Percentiles rank a stretch among this genome's conserved stretches.
Conservation (phyloP, 2,888 invertebrate genomes). For the Philonicus albiceps region DNA sequence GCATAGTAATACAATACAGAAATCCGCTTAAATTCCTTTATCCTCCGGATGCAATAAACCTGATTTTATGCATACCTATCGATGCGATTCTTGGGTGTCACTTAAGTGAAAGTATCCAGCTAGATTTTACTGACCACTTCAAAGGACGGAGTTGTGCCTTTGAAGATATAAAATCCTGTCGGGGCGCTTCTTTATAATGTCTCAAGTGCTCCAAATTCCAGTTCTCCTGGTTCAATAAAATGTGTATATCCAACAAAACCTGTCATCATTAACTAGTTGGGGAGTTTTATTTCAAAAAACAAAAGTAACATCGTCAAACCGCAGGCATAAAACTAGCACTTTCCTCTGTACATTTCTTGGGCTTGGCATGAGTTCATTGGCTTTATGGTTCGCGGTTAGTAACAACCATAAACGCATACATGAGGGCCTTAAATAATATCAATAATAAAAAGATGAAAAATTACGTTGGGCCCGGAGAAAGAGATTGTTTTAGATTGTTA, state of each 20-base stretch:
- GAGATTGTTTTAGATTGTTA: not conserved
- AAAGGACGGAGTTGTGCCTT: not conserved
- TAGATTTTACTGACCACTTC: not conserved
- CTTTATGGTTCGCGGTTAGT: not conserved
- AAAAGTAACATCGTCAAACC: not conserved
- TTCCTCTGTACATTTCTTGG: not conserved
- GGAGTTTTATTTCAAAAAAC: not conserved
- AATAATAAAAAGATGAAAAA: not conserved
- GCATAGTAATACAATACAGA: not conserved
- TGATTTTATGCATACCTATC: not conserved
- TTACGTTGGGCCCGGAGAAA: not conserved
- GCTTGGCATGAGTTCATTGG: not conserved
- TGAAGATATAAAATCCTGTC: not conserved
- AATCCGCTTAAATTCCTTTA: not conserved
- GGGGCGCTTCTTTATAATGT: not conserved
- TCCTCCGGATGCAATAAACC: not conserved
- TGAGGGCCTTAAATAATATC: not conserved
- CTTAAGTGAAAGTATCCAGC: not conserved
- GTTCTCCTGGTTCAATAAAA: not conserved
- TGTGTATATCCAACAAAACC: not conserved
- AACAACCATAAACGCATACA: not conserved
- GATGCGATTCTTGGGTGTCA: not conserved
- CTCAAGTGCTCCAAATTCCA: not conserved
- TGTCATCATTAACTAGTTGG: not conserved
- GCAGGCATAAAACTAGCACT: not conserved